Base-by-base conservation (phyloP, 1,140 invertebrate genomes). In the Aradophagus sp. region DNA sequence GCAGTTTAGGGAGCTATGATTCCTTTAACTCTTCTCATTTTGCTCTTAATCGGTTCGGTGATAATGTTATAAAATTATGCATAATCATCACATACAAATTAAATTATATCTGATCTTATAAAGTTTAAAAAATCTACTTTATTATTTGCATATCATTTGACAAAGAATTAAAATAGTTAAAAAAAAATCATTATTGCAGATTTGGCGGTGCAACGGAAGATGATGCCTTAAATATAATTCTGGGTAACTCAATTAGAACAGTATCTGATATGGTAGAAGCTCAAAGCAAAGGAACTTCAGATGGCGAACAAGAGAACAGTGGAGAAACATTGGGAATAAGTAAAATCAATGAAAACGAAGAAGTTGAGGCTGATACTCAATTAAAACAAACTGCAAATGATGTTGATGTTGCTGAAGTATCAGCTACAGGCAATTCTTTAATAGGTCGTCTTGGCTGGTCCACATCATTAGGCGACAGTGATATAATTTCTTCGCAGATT, bases 361-460 rank as follows among this genome's bases (percentile, higher is more conserved):
- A 34, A 6, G 6, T 5, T 8, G 15, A 47, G 27, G 3, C 7
- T 3, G n/a, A 44, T 0, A 12, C 6, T n/a, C 17, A 34, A n/a
- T 5, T 19, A 14, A 7, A 16, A 13, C 2, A 17, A n/a, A 42
- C 52, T 38, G 61, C 12, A 27, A 29, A 53, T 12, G 74, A 73
- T 27, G 66, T 75, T n/a, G 52, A 74, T 8, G 50, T 63, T n/a
- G 56, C 31, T 34, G 69, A 29, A 17, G 56, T 27, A 42, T 56
- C 62, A 4, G 42, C 74, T 12, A 79, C 80, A 41, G 92, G 92
- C 4, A 93, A 93, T 82, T 92, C 90, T 23, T 75, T 93, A 8
- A 83, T 86, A 78, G 87, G 87, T 19, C 87, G 88, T 78, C 84
- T 85, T 6, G 90, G 91, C 1, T 93, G 92, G 92, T 93, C 91